A percentile compares a stretch with the other conserved stretches of the same genome.
Evolutionary conservation across 1,140 invertebrate species (phyloP).

Genomic region (Cherax destructor): DNA sequence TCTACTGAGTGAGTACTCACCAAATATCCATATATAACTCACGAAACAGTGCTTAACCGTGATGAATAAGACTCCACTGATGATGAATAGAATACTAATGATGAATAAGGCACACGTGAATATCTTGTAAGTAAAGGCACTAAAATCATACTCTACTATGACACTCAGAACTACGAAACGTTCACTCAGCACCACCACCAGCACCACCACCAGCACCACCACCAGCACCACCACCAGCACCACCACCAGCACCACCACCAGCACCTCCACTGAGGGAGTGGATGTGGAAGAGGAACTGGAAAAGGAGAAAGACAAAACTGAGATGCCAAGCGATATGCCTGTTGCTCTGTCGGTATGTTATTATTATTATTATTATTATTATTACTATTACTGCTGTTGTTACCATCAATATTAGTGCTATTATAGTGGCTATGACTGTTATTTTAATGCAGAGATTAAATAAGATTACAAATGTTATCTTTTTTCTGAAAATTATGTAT

Average conservation of each 20-base stretch:
- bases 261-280: background rate
- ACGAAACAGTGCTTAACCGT: no score
- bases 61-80: no score
- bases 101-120: no score
- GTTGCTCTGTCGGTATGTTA: conserved; percentile 60
- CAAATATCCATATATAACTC: no score
- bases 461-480: no score
- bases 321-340: conserved; percentile 53
- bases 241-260: background rate
- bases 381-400: no score
- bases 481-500: no score
- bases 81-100: no score
- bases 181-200: conserved; percentile 10
- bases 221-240: conserved; percentile 11
- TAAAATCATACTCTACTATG: no score
- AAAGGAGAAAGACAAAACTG: background rate
- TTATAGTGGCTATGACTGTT: background rate
- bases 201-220: background rate
- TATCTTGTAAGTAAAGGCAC: no score
- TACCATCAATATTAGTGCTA: background rate
- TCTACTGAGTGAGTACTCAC: no score
- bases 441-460: background rate
- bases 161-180: background rate
- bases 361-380: no score
- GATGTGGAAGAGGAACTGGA: background rate